These are phyloP conservation scores for Drosophila watanabei DNA, from an alignment of 1,140 invertebrate species.

Conservation along the genomic window DNA sequence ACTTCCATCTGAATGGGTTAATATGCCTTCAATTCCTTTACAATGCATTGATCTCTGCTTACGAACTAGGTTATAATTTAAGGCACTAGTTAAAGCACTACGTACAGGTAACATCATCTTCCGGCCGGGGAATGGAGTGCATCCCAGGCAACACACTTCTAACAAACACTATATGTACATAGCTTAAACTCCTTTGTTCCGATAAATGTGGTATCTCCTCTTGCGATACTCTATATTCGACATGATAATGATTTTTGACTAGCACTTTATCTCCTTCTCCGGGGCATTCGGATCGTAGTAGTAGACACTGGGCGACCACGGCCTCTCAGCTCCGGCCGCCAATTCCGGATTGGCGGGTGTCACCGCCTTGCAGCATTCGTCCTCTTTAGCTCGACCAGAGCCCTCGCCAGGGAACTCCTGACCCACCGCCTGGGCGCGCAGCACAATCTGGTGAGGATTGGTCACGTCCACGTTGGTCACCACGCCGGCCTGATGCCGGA, in stretches of 20 bases:
- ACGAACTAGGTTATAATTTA: constrained; percentile 41
- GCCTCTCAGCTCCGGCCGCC: constrained; percentile 49
- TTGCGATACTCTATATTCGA: constrained; percentile 26
- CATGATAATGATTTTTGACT: constrained; percentile 63
- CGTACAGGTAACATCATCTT: constrained; percentile 33
- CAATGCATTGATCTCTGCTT: constrained; percentile 42
- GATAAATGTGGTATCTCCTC: constrained; percentile 17
- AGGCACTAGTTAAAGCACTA: constrained; percentile 56
- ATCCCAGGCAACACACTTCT: constrained; percentile 20
- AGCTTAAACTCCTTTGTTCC: constrained; percentile 43
- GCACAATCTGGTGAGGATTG: constrained; percentile 61
- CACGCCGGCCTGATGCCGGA: constrained; percentile 71
- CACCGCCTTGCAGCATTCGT: constrained; percentile 19
- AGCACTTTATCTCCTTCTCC: constrained; percentile 41
- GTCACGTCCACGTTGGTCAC: constrained; percentile 71
- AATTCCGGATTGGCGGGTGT: constrained; percentile 52
- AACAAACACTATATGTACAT: constrained; percentile 43
- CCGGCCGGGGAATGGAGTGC: constrained; percentile 10
- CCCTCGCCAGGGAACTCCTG: constrained; percentile 53
- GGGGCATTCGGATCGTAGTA: constrained; percentile 62
- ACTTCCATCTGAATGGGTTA: constrained; percentile 11
- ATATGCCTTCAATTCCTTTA: constrained; percentile 37
- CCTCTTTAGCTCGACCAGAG: neutral
- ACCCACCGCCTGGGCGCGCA: constrained; percentile 63
- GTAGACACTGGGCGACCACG: constrained; percentile 73